Evolutionary conservation across 2,113 vertebrate genomes (phyloP), one percentile per base, ranked within the genome.

Genomic region (Clarias macrocephalus): DNA sequence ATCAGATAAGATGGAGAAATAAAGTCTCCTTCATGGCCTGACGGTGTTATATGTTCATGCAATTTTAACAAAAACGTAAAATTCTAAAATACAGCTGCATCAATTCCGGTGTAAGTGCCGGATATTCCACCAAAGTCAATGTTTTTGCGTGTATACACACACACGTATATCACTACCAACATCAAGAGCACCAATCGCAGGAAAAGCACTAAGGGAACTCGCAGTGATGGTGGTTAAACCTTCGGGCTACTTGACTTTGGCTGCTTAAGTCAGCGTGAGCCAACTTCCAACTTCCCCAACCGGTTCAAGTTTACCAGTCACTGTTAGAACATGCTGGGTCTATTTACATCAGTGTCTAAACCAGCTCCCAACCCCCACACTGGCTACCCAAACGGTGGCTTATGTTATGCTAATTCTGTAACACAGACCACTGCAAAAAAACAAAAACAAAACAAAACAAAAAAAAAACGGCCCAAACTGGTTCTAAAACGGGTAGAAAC

Each of bases 381-480:
- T 21, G 25, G 25, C 18, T 33, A 54, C 60, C 42, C 59, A 2
- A 28, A 84, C 19, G 3, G 13, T 28, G 33, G 70, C 11, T 86
- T 25, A 48, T 84, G 59, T 63, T 82, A 60, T 85, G 83, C 66
- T 85, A 88, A 88, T 85, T 52, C 21, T 37, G 84, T 66, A 66
- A 73, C 42, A 76, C 77, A 82, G 65, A 75, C 59, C 83, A 57
- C 57, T 73, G 59, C 68, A 65, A 10, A 85, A 42, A 48, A 48
- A 48, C 48, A 48, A 48, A 48, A 48, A 48, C 48, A 48, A 48
- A 48, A 33, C 1, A 33, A 6, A 48, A 48, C 6, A 42, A 42
- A 42, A 42, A 48, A 48, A 48, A 48, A 88, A 76, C 83, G n/a
- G 9, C n/a, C 83, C 66, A 65, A 88, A 88, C 87, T 42, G 28